A percentile compares a stretch with the other conserved stretches of the same genome.
Conservation (phyloP, 1,140 invertebrate species). For the Trinorchestia longiramus region DNA sequence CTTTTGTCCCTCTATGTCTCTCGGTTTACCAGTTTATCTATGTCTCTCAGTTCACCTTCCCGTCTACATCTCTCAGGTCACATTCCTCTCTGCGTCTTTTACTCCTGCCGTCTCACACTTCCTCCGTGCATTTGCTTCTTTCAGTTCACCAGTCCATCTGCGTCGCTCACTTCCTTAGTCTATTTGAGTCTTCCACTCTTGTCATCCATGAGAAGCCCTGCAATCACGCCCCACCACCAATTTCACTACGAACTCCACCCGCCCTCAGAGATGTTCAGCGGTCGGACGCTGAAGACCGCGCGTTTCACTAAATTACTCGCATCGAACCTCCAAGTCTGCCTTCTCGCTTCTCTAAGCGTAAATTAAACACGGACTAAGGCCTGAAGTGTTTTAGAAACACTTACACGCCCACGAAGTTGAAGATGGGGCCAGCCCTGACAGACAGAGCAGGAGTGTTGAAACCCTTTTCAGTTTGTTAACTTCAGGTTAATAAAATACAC, state of each 20-base stretch:
- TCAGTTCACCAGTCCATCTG: neutral
- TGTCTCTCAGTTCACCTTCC: no score
- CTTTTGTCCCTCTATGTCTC: no score
- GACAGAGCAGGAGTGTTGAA: neutral
- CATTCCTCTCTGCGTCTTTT: neutral
- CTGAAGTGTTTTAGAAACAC: conserved; percentile 8
- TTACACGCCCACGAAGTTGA: neutral
- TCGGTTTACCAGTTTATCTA: no score
- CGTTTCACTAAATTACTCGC: neutral
- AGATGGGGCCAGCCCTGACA: neutral
- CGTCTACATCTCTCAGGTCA: no score
- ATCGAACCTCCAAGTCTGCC: neutral
- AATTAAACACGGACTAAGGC: neutral
- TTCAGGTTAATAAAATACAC: neutral
- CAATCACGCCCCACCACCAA: neutral
- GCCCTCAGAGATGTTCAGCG: neutral
- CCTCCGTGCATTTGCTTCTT: neutral
- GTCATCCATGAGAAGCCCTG: neutral
- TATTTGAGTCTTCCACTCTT: neutral
- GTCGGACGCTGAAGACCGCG: neutral
- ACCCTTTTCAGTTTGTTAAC: neutral
- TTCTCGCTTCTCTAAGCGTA: neutral
- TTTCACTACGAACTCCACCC: neutral
- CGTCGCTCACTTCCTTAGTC: neutral
- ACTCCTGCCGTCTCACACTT: neutral